phyloP scores from a whole-genome alignment of 2,797 vertebrate species.

The Pipistrellus pygmaeus region DNA sequence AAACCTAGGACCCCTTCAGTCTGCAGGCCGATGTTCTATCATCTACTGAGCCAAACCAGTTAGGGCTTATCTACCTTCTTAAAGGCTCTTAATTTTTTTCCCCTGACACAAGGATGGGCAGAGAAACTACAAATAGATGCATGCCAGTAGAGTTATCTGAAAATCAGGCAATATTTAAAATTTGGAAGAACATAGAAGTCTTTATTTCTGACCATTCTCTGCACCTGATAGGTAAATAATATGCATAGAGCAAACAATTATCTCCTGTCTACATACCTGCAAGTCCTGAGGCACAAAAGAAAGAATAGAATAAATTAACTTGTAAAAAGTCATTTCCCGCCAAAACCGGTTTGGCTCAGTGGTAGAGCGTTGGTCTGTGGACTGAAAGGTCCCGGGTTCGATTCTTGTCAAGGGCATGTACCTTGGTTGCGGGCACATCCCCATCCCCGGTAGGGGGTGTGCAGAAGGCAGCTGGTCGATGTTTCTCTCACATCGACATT shows the following conservation, averaged over 20 bases:
- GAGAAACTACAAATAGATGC: background rate
- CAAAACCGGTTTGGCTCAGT: too few species aligned
- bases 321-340: background rate
- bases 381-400: too few species aligned
- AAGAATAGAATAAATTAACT: background rate
- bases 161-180: background rate
- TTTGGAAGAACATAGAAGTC: background rate
- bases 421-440: too few species aligned
- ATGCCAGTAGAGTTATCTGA: background rate
- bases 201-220: background rate
- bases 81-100: background rate
- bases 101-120: background rate
- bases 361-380: too few species aligned
- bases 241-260: background rate
- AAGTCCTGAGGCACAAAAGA: background rate
- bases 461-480: too few species aligned
- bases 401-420: too few species aligned
- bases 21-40: too few species aligned
- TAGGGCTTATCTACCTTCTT: background rate
- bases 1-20: too few species aligned
- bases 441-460: too few species aligned
- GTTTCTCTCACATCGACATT: too few species aligned
- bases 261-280: background rate
- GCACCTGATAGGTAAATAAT: background rate
- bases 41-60: too few species aligned